Percentiles rank a stretch among this genome's conserved stretches.
Conservation (phyloP, 2,113 vertebrate genomes). For the Neodon shergylaensis region DNA sequence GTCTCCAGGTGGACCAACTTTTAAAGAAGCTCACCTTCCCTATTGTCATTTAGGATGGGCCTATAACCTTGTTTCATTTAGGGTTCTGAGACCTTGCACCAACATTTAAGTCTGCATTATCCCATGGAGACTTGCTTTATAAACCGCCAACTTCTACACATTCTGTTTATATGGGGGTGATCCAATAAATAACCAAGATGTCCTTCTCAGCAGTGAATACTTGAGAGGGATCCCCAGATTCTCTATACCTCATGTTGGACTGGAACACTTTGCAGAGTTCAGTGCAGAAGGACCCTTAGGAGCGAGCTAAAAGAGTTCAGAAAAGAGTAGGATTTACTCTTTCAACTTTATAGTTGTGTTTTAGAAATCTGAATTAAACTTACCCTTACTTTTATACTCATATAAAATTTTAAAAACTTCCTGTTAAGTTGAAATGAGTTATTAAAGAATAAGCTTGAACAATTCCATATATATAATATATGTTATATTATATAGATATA, state of each 20-base stretch:
- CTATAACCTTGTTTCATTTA: neutral
- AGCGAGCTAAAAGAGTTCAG: constrained; percentile 2
- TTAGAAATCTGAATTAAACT: neutral
- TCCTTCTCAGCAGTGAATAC: too few species aligned
- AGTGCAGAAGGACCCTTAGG: neutral
- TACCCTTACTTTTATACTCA: neutral
- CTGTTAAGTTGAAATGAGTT: neutral
- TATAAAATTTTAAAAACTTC: neutral
- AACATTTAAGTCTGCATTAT: neutral
- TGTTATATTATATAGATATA: neutral
- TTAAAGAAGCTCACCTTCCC: neutral
- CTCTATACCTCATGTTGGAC: neutral
- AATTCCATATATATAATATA: neutral
- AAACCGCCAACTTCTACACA: neutral
- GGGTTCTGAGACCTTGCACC: neutral
- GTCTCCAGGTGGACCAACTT: neutral
- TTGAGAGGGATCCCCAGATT: neutral
- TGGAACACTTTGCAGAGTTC: neutral
- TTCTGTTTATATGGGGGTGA: neutral
- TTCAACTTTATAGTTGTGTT: neutral
- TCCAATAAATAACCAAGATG: neutral
- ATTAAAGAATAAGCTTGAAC: neutral
- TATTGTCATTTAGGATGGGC: neutral
- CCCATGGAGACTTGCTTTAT: neutral
- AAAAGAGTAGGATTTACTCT: neutral